phyloP scores from a whole-genome alignment of 2,113 vertebrate genomes.

The Raja brachyura region DNA sequence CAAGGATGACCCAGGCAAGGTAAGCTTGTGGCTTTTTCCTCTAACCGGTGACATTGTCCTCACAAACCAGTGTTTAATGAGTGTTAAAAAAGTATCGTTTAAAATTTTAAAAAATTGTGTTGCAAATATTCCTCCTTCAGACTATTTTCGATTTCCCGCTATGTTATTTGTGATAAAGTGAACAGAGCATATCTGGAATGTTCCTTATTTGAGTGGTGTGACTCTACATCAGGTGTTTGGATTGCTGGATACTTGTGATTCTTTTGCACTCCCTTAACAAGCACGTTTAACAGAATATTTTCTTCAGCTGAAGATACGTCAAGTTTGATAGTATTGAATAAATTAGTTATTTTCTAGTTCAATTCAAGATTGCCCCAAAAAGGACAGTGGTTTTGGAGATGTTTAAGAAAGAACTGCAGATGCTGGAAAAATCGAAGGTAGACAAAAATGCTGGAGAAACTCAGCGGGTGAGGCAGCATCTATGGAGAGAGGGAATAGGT shows the following conservation, averaged over 20 bases:
- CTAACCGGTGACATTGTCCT: background rate
- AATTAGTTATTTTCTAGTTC: background rate
- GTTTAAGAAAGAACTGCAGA: too few relatives aligned
- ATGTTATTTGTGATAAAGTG: background rate
- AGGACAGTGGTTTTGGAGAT: background rate
- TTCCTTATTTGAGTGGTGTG: background rate
- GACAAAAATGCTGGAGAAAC: too few relatives aligned
- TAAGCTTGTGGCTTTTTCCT: slow-evolving; percentile 13
- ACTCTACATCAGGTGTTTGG: background rate
- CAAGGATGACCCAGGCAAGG: slow-evolving; percentile 67
- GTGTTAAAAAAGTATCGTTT: background rate
- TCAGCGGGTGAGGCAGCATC: too few relatives aligned
- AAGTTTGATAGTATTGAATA: background rate
- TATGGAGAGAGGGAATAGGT: too few relatives aligned
- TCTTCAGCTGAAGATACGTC: background rate
- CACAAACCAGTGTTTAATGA: background rate
- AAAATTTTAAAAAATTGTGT: background rate
- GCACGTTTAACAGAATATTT: background rate
- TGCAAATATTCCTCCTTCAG: background rate
- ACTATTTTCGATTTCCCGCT: background rate
- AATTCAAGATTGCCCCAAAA: background rate
- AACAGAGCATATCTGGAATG: background rate
- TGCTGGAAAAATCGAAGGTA: too few relatives aligned
- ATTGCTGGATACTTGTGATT: background rate
- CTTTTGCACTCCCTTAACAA: background rate